A percentile compares a stretch with the other conserved stretches of the same genome.
These are phyloP conservation scores for Drosophila kurseongensis DNA, from an alignment of 1,140 invertebrate genomes.

Conservation along the genomic window DNA sequence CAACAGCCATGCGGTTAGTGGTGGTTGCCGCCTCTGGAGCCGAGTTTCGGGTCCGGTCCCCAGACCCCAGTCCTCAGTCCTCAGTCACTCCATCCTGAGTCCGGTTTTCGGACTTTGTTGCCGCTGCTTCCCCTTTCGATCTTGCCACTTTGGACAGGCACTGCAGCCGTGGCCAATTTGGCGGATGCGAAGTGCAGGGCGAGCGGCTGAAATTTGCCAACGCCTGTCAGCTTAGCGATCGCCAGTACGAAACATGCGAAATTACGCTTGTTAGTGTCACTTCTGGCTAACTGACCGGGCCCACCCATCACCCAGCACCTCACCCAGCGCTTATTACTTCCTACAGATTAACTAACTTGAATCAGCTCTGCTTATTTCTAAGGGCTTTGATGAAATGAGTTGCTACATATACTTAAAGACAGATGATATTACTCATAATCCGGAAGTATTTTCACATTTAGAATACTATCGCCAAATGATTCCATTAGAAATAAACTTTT, in stretches of 20 bases:
- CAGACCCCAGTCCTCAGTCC: neutral
- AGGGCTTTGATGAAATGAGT: neutral
- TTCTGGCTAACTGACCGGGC: constrained; percentile 69
- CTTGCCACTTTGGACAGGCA: constrained; percentile 8
- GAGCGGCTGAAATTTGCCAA: constrained; percentile 75
- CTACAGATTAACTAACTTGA: constrained; percentile 2
- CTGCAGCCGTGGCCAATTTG: constrained; percentile 77
- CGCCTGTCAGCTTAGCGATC: constrained; percentile 80
- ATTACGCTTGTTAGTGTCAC: constrained; percentile 84
- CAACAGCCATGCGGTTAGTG: constrained; percentile 78
- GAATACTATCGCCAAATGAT: no score
- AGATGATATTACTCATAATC: no score
- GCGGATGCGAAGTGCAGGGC: constrained; percentile 43
- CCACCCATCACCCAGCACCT: constrained; percentile 28
- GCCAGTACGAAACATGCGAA: constrained; percentile 77
- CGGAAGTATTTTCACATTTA: no score
- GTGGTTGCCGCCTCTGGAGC: constrained; percentile 59
- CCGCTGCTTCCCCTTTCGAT: constrained; percentile 12
- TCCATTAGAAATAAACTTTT: no score
- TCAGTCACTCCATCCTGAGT: constrained; percentile 12
- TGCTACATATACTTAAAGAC: no score
- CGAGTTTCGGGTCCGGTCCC: constrained; percentile 29
- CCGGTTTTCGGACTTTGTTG: constrained; percentile 49
- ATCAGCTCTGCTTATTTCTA: neutral
- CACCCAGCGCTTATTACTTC: neutral